Evolutionary conservation across 23 tunicate species (phyloP).

Genomic region (Ciona savignyi): DNA sequence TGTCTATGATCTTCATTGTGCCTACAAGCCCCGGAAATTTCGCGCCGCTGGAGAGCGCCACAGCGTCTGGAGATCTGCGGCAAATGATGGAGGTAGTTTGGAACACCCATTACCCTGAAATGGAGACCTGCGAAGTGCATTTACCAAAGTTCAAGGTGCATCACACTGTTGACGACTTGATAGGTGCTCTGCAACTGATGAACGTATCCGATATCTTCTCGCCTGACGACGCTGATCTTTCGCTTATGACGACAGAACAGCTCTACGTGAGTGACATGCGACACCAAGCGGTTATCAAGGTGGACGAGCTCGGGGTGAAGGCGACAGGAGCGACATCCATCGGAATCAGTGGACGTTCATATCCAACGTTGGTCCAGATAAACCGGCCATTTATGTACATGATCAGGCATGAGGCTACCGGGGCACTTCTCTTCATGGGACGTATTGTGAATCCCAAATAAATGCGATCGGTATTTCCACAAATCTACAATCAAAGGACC

Average conservation of each 20-base stretch:
- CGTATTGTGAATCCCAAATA: conserved; percentile 30
- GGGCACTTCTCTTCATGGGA: conserved; percentile 61
- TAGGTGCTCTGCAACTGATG: conserved; percentile 15
- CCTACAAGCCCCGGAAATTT: no score
- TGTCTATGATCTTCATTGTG: no score
- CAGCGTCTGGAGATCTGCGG: no score
- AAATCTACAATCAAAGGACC: no score
- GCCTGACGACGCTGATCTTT: conserved; percentile 39
- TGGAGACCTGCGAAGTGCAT: no score
- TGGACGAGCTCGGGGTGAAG: conserved; percentile 62
- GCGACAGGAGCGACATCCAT: conserved; percentile 56
- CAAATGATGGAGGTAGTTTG: no score
- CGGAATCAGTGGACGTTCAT: neutral
- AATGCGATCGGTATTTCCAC: no score
- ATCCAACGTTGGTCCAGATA: neutral
- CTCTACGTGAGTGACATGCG: conserved; percentile 59
- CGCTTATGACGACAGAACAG: conserved; percentile 20
- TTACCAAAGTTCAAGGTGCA: conserved; percentile 62
- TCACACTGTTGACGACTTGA: conserved; percentile 17
- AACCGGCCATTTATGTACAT: conserved; percentile 61
- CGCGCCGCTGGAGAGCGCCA: no score
- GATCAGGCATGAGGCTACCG: conserved; percentile 43
- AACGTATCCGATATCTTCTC: conserved; percentile 47
- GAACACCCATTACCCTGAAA: no score
- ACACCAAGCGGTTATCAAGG: conserved; percentile 64